Base-by-base conservation (phyloP, 2,888 invertebrate species). In the Anthrax anthrax region DNA sequence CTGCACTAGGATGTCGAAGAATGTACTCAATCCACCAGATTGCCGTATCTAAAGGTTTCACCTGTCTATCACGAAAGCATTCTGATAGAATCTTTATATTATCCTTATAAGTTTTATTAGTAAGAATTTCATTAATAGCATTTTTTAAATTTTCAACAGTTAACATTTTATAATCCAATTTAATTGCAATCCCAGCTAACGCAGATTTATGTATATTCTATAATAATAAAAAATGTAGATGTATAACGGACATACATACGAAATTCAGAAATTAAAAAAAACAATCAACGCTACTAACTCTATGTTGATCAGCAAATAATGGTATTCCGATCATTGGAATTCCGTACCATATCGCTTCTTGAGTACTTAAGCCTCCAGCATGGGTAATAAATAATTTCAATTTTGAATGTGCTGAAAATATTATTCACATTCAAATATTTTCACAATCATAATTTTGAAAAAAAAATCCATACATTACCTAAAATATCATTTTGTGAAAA, bases 11-110 rank as follows among this genome's bases (percentile, higher is more conserved):
- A 23, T 75, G 72, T 14, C 68, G 61, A 1, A 73, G 70, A 1
- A 75, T 72, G 54, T 77, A 72, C 55, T 80, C 77, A 18, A 75
- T 68, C 78, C 77, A 79, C 61, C 74, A 73, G 1, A 74, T 62
- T 12, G 79, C 69, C 19, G 74, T 74, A 18, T 72, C 70, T 18
- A 75, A 63, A 0, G 78, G 73, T 2, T 69, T 60, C 53, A 72
- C 58, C 0, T 70, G 72, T 1, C 76, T 69, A 54, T 74, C 73
- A 42, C 58, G 60, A 58, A 70, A 74, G 29, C 67, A 55, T 29
- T 55, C 57, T 8, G 72, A 70, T n/a, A 67, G 54, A 44, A 60
- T 58, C 49, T 65, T 61, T 16, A 67, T 67, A 47, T 63, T 54
- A 45, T 53, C 19, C 3, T 39, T 39, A 32, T 54, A 57, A 8